phyloP scores from a whole-genome alignment of 1,140 invertebrate species.

The Zaprionus africanus region DNA sequence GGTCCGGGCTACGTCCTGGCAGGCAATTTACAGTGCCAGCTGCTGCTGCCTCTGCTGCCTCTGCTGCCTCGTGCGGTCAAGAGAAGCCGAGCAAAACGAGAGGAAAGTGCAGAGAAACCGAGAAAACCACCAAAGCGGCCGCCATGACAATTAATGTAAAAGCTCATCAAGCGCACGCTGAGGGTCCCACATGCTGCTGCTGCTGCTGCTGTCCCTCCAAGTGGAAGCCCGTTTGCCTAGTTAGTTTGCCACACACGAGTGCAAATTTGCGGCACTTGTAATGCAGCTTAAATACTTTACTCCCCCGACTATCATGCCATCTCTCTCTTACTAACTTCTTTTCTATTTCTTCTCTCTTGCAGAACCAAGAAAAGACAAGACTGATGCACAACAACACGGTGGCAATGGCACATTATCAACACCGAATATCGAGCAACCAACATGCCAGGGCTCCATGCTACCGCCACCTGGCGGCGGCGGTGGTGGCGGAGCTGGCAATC shows the following conservation, averaged over 20 bases:
- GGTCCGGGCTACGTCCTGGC: conserved; percentile 27
- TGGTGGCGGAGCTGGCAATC: conserved; percentile 24
- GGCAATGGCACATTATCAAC: conserved; percentile 87
- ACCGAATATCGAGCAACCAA: conserved; percentile 86
- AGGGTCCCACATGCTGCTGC: conserved; percentile 24
- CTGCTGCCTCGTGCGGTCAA: conserved; percentile 11
- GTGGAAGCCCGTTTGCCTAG: neutral
- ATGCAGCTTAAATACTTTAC: conserved; percentile 27
- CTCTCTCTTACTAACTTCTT: conserved; percentile 17
- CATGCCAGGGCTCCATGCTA: conserved; percentile 84
- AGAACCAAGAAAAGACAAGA: conserved; percentile 96
- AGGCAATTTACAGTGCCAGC: conserved; percentile 58
- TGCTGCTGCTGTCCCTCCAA: neutral
- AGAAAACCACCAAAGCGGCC: conserved; percentile 43
- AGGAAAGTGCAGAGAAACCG: conserved; percentile 5
- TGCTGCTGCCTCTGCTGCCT: conserved; percentile 27
- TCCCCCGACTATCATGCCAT: neutral
- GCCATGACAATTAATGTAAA: conserved; percentile 80
- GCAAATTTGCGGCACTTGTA: conserved; percentile 56
- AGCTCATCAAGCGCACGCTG: conserved; percentile 68
- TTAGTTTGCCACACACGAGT: conserved; percentile 41
- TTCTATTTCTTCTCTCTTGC: conserved; percentile 72
- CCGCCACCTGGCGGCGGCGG: conserved; percentile 83
- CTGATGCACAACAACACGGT: conserved; percentile 89
- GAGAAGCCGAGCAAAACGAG: conserved; percentile 18